Percentiles rank a stretch among this genome's conserved stretches.
Evolutionary conservation across 1,140 invertebrate species (phyloP).

Genomic region (Drosophila lacteicornis): DNA sequence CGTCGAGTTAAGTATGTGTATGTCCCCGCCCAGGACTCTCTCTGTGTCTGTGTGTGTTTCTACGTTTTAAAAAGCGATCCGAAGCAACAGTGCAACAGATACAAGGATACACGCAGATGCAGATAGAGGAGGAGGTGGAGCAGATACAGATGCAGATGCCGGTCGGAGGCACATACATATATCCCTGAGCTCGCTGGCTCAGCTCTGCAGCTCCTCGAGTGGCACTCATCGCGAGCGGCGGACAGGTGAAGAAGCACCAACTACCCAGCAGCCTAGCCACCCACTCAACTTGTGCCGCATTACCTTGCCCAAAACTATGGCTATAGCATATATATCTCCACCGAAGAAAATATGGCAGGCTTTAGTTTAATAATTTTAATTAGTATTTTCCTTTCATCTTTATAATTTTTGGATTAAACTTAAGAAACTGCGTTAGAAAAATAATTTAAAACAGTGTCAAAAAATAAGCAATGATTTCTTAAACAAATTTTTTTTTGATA

Average conservation of each 20-base stretch:
- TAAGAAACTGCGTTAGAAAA: too few species aligned
- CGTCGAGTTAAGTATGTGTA: slow-evolving; percentile 81
- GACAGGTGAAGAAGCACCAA: slow-evolving; percentile 20
- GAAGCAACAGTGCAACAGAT: slow-evolving; percentile 53
- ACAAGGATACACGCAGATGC: slow-evolving; percentile 19
- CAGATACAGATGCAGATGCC: slow-evolving; percentile 12
- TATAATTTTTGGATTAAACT: too few species aligned
- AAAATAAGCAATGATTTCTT: too few species aligned
- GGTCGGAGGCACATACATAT: slow-evolving; percentile 13
- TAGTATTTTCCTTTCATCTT: too few species aligned
- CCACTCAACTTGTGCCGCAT: slow-evolving; percentile 38
- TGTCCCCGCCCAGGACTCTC: slow-evolving; percentile 23
- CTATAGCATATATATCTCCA: slow-evolving; percentile 10
- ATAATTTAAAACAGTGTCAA: too few species aligned
- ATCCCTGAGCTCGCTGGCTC: slow-evolving; percentile 42
- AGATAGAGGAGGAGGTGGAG: neutral
- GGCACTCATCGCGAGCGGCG: slow-evolving; percentile 71
- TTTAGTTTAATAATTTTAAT: too few species aligned
- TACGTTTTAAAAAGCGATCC: slow-evolving; percentile 51
- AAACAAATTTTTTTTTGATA: too few species aligned
- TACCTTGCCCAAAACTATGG: slow-evolving; percentile 69
- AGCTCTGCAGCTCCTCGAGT: slow-evolving; percentile 69
- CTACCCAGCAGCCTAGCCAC: slow-evolving; percentile 5
- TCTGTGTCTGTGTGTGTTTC: neutral
- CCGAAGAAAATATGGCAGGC: neutral